Evolutionary conservation across 1,140 invertebrate species (phyloP).

Genomic region (Frieseomelitta varia): DNA sequence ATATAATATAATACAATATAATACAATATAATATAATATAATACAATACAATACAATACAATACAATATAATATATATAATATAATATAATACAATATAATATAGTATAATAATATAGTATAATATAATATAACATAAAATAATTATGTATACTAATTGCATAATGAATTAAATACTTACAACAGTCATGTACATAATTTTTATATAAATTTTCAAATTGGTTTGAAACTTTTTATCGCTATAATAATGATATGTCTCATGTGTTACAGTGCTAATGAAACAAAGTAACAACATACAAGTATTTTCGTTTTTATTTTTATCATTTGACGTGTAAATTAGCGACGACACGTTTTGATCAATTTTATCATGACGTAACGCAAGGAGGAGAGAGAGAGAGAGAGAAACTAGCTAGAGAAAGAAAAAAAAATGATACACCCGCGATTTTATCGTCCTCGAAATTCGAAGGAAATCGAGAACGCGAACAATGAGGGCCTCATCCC

Average conservation of each 20-base stretch:
- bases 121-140: too few relatives aligned
- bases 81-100: too few relatives aligned
- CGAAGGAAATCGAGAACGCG: background rate
- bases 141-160: too few relatives aligned
- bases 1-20: too few relatives aligned
- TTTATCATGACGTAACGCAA: background rate
- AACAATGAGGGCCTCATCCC: constrained; percentile 15
- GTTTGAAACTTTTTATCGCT: background rate
- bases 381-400: background rate
- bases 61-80: too few relatives aligned
- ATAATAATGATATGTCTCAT: background rate
- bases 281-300: background rate
- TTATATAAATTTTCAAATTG: too few relatives aligned
- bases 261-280: background rate
- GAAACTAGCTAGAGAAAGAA: background rate
- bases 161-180: too few relatives aligned
- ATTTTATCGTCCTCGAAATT: background rate
- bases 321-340: background rate
- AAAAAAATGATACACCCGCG: background rate
- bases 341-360: background rate
- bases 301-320: background rate
- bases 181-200: too few relatives aligned
- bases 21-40: too few relatives aligned
- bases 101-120: too few relatives aligned
- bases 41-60: too few relatives aligned